These are phyloP conservation scores for Urocyon cinereoargenteus DNA, from an alignment of 2,797 vertebrate species.

Conservation along the genomic window DNA sequence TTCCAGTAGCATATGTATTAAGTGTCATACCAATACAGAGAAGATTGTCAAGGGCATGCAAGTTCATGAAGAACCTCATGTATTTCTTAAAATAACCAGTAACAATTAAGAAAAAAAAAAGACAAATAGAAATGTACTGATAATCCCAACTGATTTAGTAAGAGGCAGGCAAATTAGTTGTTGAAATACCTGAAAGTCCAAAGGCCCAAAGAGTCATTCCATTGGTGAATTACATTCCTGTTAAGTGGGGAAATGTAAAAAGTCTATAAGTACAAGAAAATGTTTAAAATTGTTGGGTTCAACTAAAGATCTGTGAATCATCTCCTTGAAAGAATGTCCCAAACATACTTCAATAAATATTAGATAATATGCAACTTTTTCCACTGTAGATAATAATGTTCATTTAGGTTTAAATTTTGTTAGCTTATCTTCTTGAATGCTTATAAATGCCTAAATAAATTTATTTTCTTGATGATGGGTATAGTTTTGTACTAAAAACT, in stretches of 20 bases:
- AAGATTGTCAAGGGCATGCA: neutral
- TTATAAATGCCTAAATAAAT: conserved; percentile 67
- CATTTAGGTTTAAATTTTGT: neutral
- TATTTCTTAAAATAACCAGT: neutral
- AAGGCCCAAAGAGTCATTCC: neutral
- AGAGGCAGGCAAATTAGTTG: neutral
- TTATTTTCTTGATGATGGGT: conserved; percentile 66
- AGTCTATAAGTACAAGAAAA: neutral
- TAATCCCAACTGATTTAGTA: neutral
- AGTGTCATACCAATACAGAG: neutral
- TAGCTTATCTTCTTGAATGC: conserved; percentile 65
- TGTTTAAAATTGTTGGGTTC: conserved; percentile 21
- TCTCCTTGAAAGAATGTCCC: neutral
- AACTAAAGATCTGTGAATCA: neutral
- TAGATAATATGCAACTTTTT: neutral
- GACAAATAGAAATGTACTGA: neutral
- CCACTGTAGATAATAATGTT: neutral
- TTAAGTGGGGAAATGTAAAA: neutral
- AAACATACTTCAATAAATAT: neutral
- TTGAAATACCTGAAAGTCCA: neutral
- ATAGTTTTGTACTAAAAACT: conserved; percentile 68
- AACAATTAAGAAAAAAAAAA: neutral
- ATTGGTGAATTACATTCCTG: neutral
- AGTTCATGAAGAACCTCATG: neutral
- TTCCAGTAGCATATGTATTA: neutral